These are phyloP conservation scores for Dipodomys ordii DNA, from an alignment of 2,113 vertebrate species.

Conservation along the genomic window DNA sequence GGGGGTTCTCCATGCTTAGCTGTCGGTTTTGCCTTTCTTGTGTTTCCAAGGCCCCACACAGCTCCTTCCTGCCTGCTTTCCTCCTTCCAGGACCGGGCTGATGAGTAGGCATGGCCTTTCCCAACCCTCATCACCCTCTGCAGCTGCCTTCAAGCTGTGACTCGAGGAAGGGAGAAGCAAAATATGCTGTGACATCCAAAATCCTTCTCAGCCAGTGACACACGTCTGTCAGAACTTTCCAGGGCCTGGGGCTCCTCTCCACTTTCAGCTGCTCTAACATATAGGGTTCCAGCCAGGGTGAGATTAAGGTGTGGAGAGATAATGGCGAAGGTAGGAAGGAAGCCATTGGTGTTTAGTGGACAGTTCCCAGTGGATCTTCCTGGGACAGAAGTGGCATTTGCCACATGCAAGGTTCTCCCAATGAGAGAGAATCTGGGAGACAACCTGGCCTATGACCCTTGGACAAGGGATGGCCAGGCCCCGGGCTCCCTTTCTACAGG, in stretches of 20 bases:
- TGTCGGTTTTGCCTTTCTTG: slow-evolving; percentile 60
- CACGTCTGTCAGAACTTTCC: neutral
- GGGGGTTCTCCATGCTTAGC: slow-evolving; percentile 57
- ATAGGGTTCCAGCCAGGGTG: neutral
- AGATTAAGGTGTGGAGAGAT: neutral
- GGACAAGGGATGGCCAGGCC: neutral
- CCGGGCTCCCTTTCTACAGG: neutral
- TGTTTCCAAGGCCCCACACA: slow-evolving; percentile 54
- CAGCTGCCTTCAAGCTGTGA: neutral
- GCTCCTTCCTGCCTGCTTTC: slow-evolving; percentile 62
- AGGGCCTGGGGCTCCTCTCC: neutral
- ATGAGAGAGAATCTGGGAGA: neutral
- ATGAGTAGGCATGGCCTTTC: neutral
- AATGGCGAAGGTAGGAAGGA: neutral
- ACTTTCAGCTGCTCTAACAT: neutral
- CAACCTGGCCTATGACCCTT: neutral
- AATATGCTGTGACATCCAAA: slow-evolving; percentile 23
- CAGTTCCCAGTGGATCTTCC: neutral
- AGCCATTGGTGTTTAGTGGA: neutral
- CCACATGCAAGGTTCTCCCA: neutral
- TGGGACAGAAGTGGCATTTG: neutral
- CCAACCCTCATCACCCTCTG: neutral
- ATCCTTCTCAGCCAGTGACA: neutral
- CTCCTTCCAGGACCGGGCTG: slow-evolving; percentile 51
- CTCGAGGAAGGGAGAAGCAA: neutral